Evolutionary conservation across 2,797 vertebrate genomes (phyloP).

Genomic region (Sciaenops ocellatus): DNA sequence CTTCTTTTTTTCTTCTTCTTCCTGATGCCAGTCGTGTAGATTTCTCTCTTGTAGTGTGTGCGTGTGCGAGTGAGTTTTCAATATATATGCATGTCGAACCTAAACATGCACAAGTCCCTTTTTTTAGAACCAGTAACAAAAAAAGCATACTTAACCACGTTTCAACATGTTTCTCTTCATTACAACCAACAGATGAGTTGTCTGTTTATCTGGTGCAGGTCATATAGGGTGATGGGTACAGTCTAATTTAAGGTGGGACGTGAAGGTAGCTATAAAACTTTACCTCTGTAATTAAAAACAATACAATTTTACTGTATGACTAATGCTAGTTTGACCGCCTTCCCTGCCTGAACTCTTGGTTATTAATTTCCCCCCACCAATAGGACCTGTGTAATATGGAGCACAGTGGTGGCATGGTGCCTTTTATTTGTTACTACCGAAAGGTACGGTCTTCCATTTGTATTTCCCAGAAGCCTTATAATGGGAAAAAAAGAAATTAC

Average conservation of each 20-base stretch:
- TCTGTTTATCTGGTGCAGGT: slow-evolving; percentile 66
- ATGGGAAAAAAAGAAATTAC: slow-evolving; percentile 69
- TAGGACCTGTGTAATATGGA: slow-evolving; percentile 80
- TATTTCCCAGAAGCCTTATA: slow-evolving; percentile 86
- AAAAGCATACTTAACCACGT: slow-evolving; percentile 48
- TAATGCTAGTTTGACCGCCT: slow-evolving; percentile 75
- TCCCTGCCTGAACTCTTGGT: slow-evolving; percentile 73
- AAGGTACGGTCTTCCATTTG: slow-evolving; percentile 88
- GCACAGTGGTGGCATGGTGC: slow-evolving; percentile 85
- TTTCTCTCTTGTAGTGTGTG: slow-evolving; percentile 57
- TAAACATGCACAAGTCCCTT: slow-evolving; percentile 68
- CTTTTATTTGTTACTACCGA: slow-evolving; percentile 86
- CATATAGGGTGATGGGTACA: slow-evolving; percentile 52
- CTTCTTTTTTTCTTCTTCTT: slow-evolving; percentile 54
- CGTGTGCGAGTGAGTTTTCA: slow-evolving; percentile 57
- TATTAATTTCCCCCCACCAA: slow-evolving; percentile 66
- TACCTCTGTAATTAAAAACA: slow-evolving; percentile 77
- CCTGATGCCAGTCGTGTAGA: slow-evolving; percentile 69
- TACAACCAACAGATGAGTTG: slow-evolving; percentile 56
- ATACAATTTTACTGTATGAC: slow-evolving; percentile 73
- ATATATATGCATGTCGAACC: slow-evolving; percentile 67
- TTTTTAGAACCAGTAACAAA: slow-evolving; percentile 25
- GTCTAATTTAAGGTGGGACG: slow-evolving; percentile 58
- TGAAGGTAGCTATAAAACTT: slow-evolving; percentile 79
- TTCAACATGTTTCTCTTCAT: slow-evolving; percentile 57